These are phyloP conservation scores for Slavum lentiscoides DNA, from an alignment of 2,888 invertebrate genomes.

Conservation along the genomic window DNA sequence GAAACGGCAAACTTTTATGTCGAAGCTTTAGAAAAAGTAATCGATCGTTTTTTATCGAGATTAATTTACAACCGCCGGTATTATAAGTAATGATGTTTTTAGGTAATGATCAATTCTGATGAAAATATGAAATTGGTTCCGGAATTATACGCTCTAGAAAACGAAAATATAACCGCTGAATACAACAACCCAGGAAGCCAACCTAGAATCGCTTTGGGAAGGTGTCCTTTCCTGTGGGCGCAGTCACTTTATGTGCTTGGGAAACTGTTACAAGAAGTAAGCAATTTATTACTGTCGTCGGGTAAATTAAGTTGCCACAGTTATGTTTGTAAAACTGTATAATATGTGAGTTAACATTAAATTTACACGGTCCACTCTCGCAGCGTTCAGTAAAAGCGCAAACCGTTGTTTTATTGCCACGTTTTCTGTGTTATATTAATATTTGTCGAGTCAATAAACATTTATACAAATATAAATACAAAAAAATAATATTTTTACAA, in stretches of 20 bases:
- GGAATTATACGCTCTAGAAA: conserved; percentile 88
- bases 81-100: not conserved
- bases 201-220: conserved; percentile 79
- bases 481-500: too few relatives aligned
- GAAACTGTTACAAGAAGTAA: conserved; percentile 88
- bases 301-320: too few relatives aligned
- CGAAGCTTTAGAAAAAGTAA: conserved; percentile 71
- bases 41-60: not conserved
- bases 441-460: too few relatives aligned
- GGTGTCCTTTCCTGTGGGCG: conserved; percentile 96
- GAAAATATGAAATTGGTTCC: conserved; percentile 89
- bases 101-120: conserved; percentile 50
- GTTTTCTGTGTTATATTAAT: too few relatives aligned
- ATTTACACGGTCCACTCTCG: too few relatives aligned
- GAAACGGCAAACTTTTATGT: conserved; percentile 73
- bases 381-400: too few relatives aligned
- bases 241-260: conserved; percentile 96
- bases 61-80: not conserved
- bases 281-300: conserved; percentile 33
- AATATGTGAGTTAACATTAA: too few relatives aligned
- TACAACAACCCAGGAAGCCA: conserved; percentile 90
- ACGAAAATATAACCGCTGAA: conserved; percentile 82
- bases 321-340: not conserved
- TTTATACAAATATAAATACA: too few relatives aligned
- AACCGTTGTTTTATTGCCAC: too few relatives aligned